Percentiles rank a stretch among this genome's conserved stretches.
These are phyloP conservation scores for Sylvicola cinctus DNA, from an alignment of 2,888 invertebrate species.

Conservation along the genomic window DNA sequence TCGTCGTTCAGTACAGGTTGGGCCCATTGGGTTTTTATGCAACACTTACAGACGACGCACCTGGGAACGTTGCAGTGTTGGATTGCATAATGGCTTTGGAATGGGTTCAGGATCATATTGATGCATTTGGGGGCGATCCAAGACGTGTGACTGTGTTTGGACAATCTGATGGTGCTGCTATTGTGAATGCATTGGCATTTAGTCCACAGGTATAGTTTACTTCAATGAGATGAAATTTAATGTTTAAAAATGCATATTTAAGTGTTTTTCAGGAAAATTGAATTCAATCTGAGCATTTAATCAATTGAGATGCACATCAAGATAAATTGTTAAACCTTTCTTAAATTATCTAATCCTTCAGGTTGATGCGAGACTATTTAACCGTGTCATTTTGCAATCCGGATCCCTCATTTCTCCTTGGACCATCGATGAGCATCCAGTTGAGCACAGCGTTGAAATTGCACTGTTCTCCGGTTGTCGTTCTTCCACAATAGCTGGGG, in stretches of 20 bases:
- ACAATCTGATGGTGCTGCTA: slow-evolving; percentile 31
- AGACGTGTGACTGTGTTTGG: slow-evolving; percentile 28
- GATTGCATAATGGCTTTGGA: slow-evolving; percentile 29
- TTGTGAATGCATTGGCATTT: slow-evolving; percentile 25
- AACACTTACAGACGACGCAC: slow-evolving; percentile 27
- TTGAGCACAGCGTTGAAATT: slow-evolving; percentile 21
- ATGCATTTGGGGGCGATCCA: slow-evolving; percentile 29
- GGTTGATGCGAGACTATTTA: slow-evolving; percentile 27
- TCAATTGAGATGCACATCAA: too few relatives aligned
- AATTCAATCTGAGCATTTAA: too few relatives aligned
- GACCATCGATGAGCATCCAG: slow-evolving; percentile 26
- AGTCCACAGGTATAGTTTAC: slow-evolving; percentile 25
- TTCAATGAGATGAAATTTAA: too few relatives aligned
- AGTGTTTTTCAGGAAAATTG: too few relatives aligned
- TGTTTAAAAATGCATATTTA: too few relatives aligned
- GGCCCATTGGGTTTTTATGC: slow-evolving; percentile 31
- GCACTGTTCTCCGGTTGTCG: slow-evolving; percentile 17
- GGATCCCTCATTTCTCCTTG: slow-evolving; percentile 30
- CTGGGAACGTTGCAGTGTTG: slow-evolving; percentile 32
- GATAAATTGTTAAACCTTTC: too few relatives aligned
- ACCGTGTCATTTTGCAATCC: slow-evolving; percentile 29
- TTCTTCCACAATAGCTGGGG: slow-evolving; percentile 12
- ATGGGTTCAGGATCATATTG: slow-evolving; percentile 28
- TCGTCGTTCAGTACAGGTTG: slow-evolving; percentile 28
- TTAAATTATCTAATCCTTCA: too few relatives aligned